A percentile compares a stretch with the other conserved stretches of the same genome.
phyloP scores from a whole-genome alignment of 2,888 invertebrate species.

The Hermaeophaga mercurialis region DNA sequence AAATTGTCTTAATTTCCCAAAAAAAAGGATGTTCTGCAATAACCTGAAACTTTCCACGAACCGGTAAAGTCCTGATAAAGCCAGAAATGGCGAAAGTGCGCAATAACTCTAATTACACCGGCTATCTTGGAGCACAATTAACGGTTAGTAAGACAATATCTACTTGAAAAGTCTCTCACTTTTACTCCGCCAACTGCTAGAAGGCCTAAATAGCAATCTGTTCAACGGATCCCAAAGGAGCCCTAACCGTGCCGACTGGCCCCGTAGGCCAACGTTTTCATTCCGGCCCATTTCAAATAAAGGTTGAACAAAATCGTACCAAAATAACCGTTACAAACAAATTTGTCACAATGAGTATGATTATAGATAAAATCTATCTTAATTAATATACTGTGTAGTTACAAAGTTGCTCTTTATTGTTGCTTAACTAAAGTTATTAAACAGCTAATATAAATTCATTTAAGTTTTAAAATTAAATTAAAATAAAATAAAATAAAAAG shows the following conservation, averaged over 20 bases:
- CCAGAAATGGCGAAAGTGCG: conserved; percentile 9
- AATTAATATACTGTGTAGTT: no score
- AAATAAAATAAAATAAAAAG: no score
- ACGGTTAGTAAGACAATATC: conserved; percentile 25
- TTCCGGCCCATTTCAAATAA: conserved; percentile 29
- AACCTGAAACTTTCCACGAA: conserved; percentile 14
- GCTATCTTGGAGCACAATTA: conserved; percentile 22
- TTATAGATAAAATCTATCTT: no score
- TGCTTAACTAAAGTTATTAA: no score
- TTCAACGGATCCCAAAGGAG: conserved; percentile 54
- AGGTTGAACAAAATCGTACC: conserved; percentile 1
- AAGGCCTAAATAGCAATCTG: conserved; percentile 49
- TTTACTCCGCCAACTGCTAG: conserved; percentile 14
- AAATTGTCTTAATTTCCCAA: not conserved
- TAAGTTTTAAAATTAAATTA: no score
- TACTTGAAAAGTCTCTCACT: conserved; percentile 21
- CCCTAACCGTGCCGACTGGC: conserved; percentile 53
- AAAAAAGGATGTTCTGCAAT: conserved; percentile 1
- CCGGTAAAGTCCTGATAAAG: conserved; percentile 17
- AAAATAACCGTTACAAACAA: not conserved
- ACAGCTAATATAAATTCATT: no score
- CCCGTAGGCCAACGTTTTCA: conserved; percentile 42
- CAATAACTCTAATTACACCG: conserved; percentile 15
- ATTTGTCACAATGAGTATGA: no score
- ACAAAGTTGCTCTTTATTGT: no score